phyloP scores from a whole-genome alignment of 2,113 vertebrate species.

The Heterochromis multidens region DNA sequence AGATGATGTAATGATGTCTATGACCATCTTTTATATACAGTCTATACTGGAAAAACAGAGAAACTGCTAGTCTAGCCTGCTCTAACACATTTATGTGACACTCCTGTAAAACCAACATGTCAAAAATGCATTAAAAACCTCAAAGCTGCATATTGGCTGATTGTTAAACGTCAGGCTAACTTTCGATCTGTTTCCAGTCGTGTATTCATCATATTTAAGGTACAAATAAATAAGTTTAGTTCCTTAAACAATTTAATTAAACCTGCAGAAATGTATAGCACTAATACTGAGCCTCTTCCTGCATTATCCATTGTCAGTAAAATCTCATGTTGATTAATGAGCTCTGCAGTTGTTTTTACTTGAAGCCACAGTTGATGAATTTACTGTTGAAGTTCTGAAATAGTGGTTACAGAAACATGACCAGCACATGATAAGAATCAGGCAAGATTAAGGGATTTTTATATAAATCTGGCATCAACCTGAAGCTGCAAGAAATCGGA shows the following conservation, averaged over 20 bases:
- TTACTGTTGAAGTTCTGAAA: constrained; percentile 3
- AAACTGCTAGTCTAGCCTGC: too few relatives aligned
- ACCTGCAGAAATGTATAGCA: background rate
- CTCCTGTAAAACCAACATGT: too few relatives aligned
- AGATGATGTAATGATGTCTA: too few relatives aligned
- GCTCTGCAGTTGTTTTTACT: background rate
- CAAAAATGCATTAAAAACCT: background rate
- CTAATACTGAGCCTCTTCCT: rapidly evolving
- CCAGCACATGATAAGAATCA: constrained; percentile 55
- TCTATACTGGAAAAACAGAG: too few relatives aligned
- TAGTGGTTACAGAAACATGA: constrained; percentile 43
- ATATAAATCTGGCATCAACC: constrained; percentile 56
- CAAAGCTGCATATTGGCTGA: background rate
- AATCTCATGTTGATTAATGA: background rate
- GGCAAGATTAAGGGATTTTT: constrained; percentile 66
- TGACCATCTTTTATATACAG: too few relatives aligned
- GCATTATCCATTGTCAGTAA: background rate
- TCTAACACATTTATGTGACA: too few relatives aligned
- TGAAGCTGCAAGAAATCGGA: constrained; percentile 31
- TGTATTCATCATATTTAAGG: background rate
- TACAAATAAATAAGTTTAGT: background rate
- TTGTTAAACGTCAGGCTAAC: background rate
- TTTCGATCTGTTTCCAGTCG: too few relatives aligned
- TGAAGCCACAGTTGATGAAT: background rate
- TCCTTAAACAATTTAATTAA: background rate